phyloP scores from a whole-genome alignment of 2,888 invertebrate genomes.

The Gymnocheta viridis region DNA sequence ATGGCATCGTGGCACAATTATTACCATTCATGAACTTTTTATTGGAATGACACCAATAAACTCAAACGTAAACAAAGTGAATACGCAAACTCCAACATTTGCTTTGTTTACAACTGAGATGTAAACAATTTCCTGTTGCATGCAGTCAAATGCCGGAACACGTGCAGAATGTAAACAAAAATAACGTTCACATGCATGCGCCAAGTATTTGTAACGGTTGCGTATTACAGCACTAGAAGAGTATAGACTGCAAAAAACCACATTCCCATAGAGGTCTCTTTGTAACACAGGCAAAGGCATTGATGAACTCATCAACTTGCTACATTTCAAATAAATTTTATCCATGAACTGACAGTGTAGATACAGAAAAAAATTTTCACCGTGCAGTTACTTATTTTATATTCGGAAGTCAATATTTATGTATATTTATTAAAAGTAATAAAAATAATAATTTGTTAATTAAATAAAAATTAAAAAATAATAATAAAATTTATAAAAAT shows the following conservation, averaged over 20 bases:
- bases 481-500: constrained; percentile 1
- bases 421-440: constrained; percentile 43
- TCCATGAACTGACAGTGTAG: constrained; percentile 72
- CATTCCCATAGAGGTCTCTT: constrained; percentile 65
- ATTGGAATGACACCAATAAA: constrained; percentile 60
- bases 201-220: constrained; percentile 48
- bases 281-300: constrained; percentile 67
- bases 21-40: constrained; percentile 44
- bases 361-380: constrained; percentile 72
- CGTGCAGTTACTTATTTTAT: constrained; percentile 37
- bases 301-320: constrained; percentile 68
- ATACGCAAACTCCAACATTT: constrained; percentile 74
- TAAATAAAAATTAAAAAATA: background rate
- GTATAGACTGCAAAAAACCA: constrained; percentile 33
- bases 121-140: constrained; percentile 66
- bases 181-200: constrained; percentile 61
- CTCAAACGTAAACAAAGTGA: constrained; percentile 75
- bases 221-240: constrained; percentile 48
- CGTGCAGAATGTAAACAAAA: constrained; percentile 70
- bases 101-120: constrained; percentile 55
- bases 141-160: constrained; percentile 50
- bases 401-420: constrained; percentile 1
- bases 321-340: constrained; percentile 66
- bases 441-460: background rate
- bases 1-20: no score